Conservation (phyloP, 2,113 vertebrate genomes). For the Trochalopteron elliotii region DNA sequence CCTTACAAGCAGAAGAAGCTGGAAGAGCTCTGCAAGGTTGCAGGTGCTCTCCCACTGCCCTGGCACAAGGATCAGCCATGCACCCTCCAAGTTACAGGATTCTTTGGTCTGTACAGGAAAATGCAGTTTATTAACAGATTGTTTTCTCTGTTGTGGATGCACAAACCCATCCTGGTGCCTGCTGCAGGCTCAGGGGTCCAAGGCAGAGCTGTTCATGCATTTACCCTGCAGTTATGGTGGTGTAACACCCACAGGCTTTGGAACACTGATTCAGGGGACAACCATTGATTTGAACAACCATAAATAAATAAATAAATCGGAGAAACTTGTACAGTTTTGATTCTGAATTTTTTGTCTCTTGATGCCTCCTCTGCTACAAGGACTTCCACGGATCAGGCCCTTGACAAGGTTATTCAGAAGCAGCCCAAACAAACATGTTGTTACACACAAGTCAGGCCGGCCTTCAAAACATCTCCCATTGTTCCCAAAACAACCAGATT, state of each 20-base stretch:
- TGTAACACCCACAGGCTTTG: neutral
- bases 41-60: neutral
- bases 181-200: neutral
- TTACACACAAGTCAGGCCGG: accelerated
- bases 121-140: neutral
- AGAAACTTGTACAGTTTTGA: neutral
- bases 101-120: neutral
- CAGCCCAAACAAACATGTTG: neutral
- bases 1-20: neutral
- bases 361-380: neutral
- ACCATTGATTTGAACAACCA: neutral
- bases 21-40: neutral
- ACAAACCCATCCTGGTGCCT: neutral
- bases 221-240: accelerated
- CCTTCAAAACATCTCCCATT: conserved; percentile 5
- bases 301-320: neutral
- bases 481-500: conserved; percentile 29
- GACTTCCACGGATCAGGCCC: neutral
- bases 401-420: neutral
- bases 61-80: accelerated
- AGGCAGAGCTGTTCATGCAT: neutral
- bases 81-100: neutral
- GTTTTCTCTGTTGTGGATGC: neutral
- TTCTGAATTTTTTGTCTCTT: neutral
- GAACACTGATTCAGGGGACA: neutral